Evolutionary conservation across 2,113 vertebrate genomes (phyloP), one percentile per base, ranked within the genome.

Genomic region (Macrotus californicus): DNA sequence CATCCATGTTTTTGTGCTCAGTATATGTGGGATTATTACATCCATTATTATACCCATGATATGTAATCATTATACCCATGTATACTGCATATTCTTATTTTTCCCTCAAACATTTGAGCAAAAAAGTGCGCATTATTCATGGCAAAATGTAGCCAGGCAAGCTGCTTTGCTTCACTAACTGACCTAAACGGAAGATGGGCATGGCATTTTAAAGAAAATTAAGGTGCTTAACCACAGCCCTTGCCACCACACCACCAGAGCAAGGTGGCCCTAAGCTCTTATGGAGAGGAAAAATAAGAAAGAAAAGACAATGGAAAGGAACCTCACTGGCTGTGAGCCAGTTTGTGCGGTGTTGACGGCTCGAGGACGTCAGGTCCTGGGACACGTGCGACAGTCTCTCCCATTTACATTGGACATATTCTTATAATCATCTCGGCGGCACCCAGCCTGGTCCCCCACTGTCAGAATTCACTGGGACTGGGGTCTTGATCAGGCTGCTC

Each of bases 351-450:
- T 36, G 26, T 4, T 34, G 6, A 82, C 39, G 12, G 15, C 19
- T 43, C 19, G 54, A 19, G 39, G 7, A 48, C 26, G 69, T 69
- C 0, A 0, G 8, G 61, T 1, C 14, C 50, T 13, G 8, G 4
- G 56, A 24, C 0, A 41, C 9, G 36, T 14, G 18, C 6, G 46
- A 69, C 61, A 80, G 3, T 12, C 75, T 43, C 92, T 36, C 3
- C 70, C 50, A 13, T 5, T 43, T 26, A 12, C 72, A 77, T 54
- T 81, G 41, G 76, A 81, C 73, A 84, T 41, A 67, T 34, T 87
- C 34, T 87, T 66, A 26, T 56, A 81, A 31, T 86, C 80, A 72
- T 18, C 93, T 94, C 34, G 76, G 31, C 56, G 84, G 70, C 67
- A 13, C 5, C 92, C 66, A 87, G 48, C 34, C 6, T 21, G 14